These are phyloP conservation scores for Mesocricetus auratus DNA, from an alignment of 2,113 vertebrate genomes.

Conservation along the genomic window DNA sequence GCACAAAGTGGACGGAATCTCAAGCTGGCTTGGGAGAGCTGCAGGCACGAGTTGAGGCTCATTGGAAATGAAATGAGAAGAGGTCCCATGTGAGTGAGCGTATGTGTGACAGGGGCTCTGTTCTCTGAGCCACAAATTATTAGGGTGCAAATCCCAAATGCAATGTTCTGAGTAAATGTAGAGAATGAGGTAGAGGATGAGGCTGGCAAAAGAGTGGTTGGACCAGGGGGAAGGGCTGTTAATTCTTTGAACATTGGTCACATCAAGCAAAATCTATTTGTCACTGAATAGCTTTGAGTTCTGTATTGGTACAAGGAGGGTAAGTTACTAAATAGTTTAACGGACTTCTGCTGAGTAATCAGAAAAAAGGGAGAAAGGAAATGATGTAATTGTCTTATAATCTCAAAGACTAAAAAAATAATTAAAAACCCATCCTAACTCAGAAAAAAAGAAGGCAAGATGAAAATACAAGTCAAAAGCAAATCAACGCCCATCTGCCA, in stretches of 20 bases:
- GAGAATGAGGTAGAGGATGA: not conserved
- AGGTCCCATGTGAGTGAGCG: not conserved
- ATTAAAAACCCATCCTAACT: not conserved
- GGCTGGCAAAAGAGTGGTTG: not conserved
- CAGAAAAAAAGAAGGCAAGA: not conserved
- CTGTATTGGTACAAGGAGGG: not conserved
- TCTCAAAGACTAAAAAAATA: not conserved
- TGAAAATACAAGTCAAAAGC: slow-evolving; percentile 7
- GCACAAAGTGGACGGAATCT: not conserved
- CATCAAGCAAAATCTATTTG: slow-evolving; percentile 10
- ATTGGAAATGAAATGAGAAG: not conserved
- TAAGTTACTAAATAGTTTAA: not conserved
- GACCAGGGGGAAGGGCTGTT: not conserved
- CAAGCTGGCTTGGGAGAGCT: not conserved
- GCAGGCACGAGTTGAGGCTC: not conserved
- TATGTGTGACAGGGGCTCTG: not conserved
- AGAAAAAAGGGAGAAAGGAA: not conserved
- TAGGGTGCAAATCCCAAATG: not conserved
- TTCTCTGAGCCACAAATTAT: not conserved
- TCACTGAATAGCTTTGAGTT: not conserved
- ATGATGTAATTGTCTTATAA: not conserved
- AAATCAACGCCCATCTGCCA: not conserved
- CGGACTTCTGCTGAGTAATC: not conserved
- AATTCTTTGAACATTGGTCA: not conserved
- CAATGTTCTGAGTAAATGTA: not conserved